Conservation (phyloP, 2,797 vertebrate genomes). For the Pangasius krempfi region DNA sequence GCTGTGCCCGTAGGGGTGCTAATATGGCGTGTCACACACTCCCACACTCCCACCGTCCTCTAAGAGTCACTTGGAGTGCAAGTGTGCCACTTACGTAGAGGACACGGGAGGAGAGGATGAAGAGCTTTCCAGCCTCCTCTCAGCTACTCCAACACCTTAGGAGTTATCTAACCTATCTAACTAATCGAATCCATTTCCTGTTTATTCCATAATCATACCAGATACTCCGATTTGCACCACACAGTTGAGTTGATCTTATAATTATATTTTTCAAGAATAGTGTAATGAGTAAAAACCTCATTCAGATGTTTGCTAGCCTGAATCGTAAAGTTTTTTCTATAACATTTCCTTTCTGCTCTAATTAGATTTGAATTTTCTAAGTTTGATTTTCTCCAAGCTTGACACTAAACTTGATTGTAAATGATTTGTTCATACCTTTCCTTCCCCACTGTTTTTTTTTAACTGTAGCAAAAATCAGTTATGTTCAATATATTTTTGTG, state of each 20-base stretch:
- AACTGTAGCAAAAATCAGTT: background rate
- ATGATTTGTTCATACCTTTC: background rate
- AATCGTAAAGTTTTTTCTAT: background rate
- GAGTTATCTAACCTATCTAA: constrained; percentile 19
- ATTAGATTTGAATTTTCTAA: background rate
- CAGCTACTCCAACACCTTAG: constrained; percentile 6
- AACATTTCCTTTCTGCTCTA: background rate
- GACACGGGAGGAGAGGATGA: constrained; percentile 5
- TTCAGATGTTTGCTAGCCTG: background rate
- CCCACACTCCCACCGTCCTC: constrained; percentile 39
- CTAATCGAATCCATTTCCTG: constrained; percentile 8
- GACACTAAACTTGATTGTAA: background rate
- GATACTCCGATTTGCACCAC: background rate
- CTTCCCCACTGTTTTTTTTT: too few relatives aligned
- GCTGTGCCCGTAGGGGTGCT: constrained; percentile 36
- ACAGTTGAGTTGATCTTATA: background rate
- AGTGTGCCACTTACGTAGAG: constrained; percentile 20
- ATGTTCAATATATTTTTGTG: background rate
- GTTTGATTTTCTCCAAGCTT: background rate
- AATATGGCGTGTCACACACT: constrained; percentile 35
- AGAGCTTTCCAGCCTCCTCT: constrained; percentile 4
- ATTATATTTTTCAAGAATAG: background rate
- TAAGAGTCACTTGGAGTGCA: constrained; percentile 25
- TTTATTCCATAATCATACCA: background rate
- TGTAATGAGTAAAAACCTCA: background rate